Evolutionary conservation across 1,140 invertebrate species (phyloP).

Genomic region (Ceratosolen solmsi): DNA sequence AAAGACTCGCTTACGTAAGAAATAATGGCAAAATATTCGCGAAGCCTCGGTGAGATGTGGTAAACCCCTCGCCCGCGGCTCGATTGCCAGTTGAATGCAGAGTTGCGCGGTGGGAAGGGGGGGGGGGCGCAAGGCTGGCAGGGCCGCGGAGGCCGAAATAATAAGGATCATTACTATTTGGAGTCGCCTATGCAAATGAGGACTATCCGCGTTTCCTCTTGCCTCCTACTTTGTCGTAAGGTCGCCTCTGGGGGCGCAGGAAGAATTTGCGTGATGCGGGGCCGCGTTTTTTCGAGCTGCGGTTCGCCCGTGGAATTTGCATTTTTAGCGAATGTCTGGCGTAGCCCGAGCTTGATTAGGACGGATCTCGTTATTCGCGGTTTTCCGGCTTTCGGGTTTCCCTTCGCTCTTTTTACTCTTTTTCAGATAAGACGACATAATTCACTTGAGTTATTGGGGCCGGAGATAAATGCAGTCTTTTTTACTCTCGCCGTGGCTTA

Average conservation of each 20-base stretch:
- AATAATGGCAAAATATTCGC: neutral
- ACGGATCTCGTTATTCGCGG: constrained; percentile 58
- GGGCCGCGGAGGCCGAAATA: constrained; percentile 1
- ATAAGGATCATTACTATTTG: constrained; percentile 38
- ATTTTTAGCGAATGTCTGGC: constrained; percentile 59
- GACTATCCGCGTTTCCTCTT: neutral
- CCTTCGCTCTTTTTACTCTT: neutral
- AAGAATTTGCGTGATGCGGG: constrained; percentile 28
- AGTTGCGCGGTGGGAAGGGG: no score
- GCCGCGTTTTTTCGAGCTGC: constrained; percentile 19
- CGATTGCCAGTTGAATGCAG: no score
- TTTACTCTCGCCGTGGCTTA: neutral
- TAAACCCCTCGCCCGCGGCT: no score
- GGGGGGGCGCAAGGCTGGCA: no score
- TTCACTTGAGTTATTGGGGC: constrained; percentile 29
- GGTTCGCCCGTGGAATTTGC: constrained; percentile 54
- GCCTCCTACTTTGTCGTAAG: neutral
- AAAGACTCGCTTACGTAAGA: neutral
- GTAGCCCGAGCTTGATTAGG: constrained; percentile 58
- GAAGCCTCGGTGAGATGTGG: neutral
- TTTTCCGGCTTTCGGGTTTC: constrained; percentile 48
- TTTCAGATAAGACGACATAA: constrained; percentile 20
- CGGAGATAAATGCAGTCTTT: constrained; percentile 13
- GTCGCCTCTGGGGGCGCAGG: neutral
- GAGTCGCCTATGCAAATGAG: constrained; percentile 38